Conservation (phyloP, 30 jellyfish, hydroid and myxozoan species). For the Chrysaora quinquecirrha region DNA sequence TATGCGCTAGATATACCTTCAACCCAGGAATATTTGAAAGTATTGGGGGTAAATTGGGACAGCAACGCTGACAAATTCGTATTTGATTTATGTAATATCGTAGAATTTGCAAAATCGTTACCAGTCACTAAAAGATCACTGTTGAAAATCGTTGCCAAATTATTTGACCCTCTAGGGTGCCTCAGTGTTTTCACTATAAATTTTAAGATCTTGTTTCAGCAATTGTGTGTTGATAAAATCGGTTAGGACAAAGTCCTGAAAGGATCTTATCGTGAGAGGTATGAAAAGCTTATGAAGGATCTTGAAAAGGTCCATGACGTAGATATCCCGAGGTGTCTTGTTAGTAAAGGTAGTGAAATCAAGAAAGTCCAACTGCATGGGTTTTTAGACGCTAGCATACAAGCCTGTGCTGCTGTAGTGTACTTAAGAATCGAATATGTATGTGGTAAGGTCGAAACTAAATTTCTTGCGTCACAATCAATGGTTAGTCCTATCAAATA, state of each 20-base stretch:
- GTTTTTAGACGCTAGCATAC: conserved; percentile 57
- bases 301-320: not conserved
- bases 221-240: conserved; percentile 47
- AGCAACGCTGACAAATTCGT: conserved; percentile 8
- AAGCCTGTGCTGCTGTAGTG: conserved; percentile 54
- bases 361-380: conserved; percentile 36
- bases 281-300: not conserved
- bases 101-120: conserved; percentile 26
- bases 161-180: conserved; percentile 84
- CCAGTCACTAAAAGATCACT: conserved; percentile 55
- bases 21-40: not conserved
- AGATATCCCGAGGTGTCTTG: conserved; percentile 37
- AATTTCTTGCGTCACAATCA: conserved; percentile 44
- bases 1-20: conserved; percentile 15
- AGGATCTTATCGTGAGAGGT: conserved; percentile 5
- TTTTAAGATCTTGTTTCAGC: conserved; percentile 46
- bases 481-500: conserved; percentile 42
- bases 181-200: conserved; percentile 23
- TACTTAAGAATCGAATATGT: conserved; percentile 20
- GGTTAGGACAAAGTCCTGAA: conserved; percentile 57
- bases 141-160: conserved; percentile 34
- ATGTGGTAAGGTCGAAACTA: conserved; percentile 17
- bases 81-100: conserved; percentile 1
- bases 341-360: conserved; percentile 26
- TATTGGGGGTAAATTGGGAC: conserved; percentile 47